phyloP scores from a whole-genome alignment of 2,113 vertebrate genomes.

The Pogonocichla stellata region DNA sequence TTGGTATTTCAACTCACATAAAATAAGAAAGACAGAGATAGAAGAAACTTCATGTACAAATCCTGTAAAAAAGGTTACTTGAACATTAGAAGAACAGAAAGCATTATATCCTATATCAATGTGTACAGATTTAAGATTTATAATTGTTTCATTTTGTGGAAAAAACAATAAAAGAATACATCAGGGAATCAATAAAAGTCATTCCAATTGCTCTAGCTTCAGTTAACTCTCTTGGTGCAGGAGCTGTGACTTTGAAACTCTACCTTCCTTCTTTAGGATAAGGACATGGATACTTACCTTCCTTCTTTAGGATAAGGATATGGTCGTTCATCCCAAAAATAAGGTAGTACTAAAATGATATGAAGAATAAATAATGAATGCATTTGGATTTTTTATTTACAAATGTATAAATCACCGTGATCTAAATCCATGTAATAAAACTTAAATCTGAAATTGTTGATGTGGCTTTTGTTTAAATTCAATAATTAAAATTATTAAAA shows the following conservation, averaged over 20 bases:
- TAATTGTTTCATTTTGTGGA: neutral
- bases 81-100: neutral
- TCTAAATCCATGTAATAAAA: neutral
- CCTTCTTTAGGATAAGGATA: neutral
- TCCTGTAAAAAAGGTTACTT: neutral
- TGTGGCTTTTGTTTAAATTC: neutral
- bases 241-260: neutral
- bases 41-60: neutral
- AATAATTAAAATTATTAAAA: neutral
- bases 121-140: neutral
- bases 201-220: neutral
- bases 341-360: neutral
- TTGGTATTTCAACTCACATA: neutral
- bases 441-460: neutral
- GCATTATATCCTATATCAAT: neutral
- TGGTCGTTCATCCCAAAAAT: neutral
- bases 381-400: neutral
- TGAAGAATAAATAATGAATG: neutral
- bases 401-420: neutral
- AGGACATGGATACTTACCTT: no score
- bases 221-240: neutral
- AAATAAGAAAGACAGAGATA: neutral
- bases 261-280: neutral
- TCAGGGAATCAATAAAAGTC: neutral
- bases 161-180: neutral